These are phyloP conservation scores for Motacilla alba DNA, from an alignment of 2,113 vertebrate species.

Conservation along the genomic window DNA sequence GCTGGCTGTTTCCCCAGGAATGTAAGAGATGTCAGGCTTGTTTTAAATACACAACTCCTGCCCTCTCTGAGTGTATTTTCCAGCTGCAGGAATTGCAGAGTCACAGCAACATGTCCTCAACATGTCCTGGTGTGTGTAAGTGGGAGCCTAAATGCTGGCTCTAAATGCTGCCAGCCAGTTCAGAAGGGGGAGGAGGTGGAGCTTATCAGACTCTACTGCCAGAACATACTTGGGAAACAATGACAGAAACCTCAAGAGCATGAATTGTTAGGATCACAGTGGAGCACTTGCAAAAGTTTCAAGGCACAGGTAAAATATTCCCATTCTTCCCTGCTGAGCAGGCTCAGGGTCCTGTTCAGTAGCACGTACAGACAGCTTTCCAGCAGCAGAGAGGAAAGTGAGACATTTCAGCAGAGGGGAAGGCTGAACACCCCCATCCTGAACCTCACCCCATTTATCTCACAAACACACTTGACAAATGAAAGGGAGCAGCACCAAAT, in stretches of 20 bases:
- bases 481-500: background rate
- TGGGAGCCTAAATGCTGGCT: background rate
- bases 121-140: background rate
- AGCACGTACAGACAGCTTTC: background rate
- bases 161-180: background rate
- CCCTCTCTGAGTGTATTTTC: background rate
- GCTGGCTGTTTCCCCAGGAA: background rate
- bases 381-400: background rate
- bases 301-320: background rate
- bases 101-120: background rate
- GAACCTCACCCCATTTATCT: background rate
- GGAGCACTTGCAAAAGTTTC: background rate
- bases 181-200: background rate
- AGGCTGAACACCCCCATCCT: background rate
- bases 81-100: background rate
- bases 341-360: fast-evolving
- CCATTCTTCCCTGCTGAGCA: background rate
- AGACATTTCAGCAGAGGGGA: background rate
- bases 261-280: background rate
- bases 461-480: background rate
- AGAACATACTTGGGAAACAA: background rate
- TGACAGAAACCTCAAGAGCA: background rate
- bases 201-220: background rate
- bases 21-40: background rate
- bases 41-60: background rate